Percentiles rank a stretch among this genome's conserved stretches.
These are phyloP conservation scores for Dermochelys coriacea DNA, from an alignment of 2,797 vertebrate species.

Conservation along the genomic window DNA sequence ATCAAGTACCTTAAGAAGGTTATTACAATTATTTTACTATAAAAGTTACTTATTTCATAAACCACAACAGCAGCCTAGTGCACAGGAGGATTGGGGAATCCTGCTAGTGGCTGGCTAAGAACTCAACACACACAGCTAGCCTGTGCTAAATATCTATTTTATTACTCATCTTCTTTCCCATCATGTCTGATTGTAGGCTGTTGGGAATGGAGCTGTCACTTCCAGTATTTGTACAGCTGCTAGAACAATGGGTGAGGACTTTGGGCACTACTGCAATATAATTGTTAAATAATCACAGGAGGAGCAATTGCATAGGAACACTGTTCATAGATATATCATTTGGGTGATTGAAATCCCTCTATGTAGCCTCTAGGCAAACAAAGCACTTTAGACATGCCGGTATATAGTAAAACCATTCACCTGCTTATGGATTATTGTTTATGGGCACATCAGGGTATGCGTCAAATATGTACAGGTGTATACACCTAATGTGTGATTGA, in stretches of 20 bases:
- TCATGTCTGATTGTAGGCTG: not conserved
- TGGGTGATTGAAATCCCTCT: not conserved
- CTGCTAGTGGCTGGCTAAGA: not conserved
- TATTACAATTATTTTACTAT: not conserved
- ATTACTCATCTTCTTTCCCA: not conserved
- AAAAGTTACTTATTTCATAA: not conserved
- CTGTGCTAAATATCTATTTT: not conserved
- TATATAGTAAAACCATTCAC: not conserved
- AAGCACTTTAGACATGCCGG: not conserved
- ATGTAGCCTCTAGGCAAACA: not conserved
- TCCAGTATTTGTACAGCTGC: not conserved
- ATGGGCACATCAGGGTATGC: not conserved
- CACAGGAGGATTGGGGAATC: not conserved
- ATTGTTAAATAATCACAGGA: not conserved
- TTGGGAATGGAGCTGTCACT: not conserved
- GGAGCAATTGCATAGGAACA: not conserved
- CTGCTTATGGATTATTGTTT: not conserved
- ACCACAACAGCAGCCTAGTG: not conserved
- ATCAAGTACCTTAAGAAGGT: not conserved
- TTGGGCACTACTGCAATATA: not conserved
- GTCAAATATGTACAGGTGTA: accelerated
- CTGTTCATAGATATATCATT: not conserved
- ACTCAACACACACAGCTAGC: not conserved
- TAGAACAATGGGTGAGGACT: not conserved
- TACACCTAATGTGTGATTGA: not conserved